Base-by-base conservation (phyloP, 2,113 vertebrate species). In the Cheilinus undulatus region DNA sequence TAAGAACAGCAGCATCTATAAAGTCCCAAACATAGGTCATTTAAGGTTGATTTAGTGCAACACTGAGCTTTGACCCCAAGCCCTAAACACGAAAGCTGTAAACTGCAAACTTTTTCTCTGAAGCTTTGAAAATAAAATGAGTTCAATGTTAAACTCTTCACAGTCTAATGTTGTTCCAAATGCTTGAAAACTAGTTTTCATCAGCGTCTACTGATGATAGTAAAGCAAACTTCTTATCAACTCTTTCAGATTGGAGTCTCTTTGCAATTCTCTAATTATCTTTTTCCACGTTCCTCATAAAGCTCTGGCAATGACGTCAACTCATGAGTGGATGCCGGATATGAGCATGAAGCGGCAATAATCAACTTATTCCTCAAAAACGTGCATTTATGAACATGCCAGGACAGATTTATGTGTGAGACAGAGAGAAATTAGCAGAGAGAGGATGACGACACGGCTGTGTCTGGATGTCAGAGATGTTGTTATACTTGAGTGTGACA, bases 391-490 rank as follows among this genome's bases (percentile, higher is more conserved):
- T 3, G 5, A 59, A 42, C 7, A 5, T 2, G 2, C 30, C 38
- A 14, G 23, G 24, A 20, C 34, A 1, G 20, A 7, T 50, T 26
- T 30, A 23, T 28, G 15, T 11, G 22, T 4, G 46, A 28, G 24
- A 11, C 19, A 7, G 15, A 19, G 8, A 23, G 7, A 9, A 13
- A 40, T 4, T 10, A 17, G 15, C 36, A 20, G 27, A 51, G 61
- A 26, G 12, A 11, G 36, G 36, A 53, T 14, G 49, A 30, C 24
- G 27, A 10, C 19, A 26, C 2, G 20, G 8, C 17, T 5, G 14
- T 3, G 30, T 64, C 61, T 36, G 61, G 30, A 46, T 20, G 40
- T 34, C 27, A 46, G 65, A 68, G 65, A 68, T 57, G 34, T 46
- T 15, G n/a, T 34, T 27, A 24, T 30, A 12, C 19, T 40, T 22